Conservation (phyloP, 2,888 invertebrate genomes). For the Stictocephala bisonia region DNA sequence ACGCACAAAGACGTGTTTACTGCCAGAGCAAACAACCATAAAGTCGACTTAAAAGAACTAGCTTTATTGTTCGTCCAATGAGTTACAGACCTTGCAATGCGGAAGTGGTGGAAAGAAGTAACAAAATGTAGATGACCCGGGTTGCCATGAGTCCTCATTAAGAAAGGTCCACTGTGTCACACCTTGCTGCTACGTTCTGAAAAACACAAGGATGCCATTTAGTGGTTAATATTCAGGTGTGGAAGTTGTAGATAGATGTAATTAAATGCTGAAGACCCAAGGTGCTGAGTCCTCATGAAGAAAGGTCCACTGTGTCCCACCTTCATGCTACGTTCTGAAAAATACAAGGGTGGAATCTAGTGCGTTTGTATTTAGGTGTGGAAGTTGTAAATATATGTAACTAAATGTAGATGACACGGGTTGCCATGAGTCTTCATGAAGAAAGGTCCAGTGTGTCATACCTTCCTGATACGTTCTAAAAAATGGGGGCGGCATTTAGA, state of each 20-base stretch:
- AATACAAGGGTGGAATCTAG: too few relatives aligned
- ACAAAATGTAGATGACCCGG: slow-evolving; percentile 23
- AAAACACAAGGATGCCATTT: too few relatives aligned
- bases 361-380: slow-evolving; percentile 16
- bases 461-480: too few relatives aligned
- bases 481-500: too few relatives aligned
- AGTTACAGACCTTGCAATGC: slow-evolving; percentile 35
- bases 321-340: too few relatives aligned
- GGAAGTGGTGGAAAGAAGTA: slow-evolving; percentile 33
- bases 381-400: slow-evolving; percentile 25
- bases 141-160: slow-evolving; percentile 33
- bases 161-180: too few relatives aligned
- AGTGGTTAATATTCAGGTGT: slow-evolving; percentile 18
- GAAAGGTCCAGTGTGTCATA: too few relatives aligned
- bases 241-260: slow-evolving; percentile 33
- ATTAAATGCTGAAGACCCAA: slow-evolving; percentile 10
- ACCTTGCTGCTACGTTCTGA: too few relatives aligned
- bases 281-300: slow-evolving; percentile 34
- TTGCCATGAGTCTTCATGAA: slow-evolving; percentile 29
- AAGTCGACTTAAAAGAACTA: neutral
- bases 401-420: slow-evolving; percentile 23
- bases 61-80: neutral
- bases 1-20: neutral
- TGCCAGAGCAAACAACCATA: slow-evolving; percentile 7
- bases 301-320: too few relatives aligned